Evolutionary conservation across 1,140 invertebrate species (phyloP), one percentile per base, ranked within the genome.

Genomic region (Drosophila neocordata): DNA sequence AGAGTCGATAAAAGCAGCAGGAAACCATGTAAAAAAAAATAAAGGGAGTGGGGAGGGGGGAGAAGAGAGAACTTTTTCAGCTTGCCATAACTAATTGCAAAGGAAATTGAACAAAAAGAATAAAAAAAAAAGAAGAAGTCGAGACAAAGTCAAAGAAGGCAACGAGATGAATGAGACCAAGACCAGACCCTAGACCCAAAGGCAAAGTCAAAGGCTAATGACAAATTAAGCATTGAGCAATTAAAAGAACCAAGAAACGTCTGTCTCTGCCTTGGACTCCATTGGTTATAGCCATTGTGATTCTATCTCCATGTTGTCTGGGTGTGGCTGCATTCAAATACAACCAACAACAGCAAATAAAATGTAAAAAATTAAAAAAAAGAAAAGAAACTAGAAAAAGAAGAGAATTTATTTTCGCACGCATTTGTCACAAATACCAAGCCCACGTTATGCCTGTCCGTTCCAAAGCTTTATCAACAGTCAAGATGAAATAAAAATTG

Each of bases 141-240:
- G 44, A 48, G 7, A 15, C 52, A 8, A 31, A 56, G 53, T 9
- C 13, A 56, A 48, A 48, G 41, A 15, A 48, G 9, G 15, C 41
- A 48, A 48, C 15, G 41, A 56, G 53, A 56, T 56, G 53, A 55
- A 55, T 55, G 53, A 34, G 53, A n/a, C 41, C 13, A 59, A 65
- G 51, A 67, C 27, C 4, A 31, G 27, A 31, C 27, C 15, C 41
- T 3, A 48, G 37, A 38, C 37, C 12, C 37, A 48, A 24, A 48
- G 53, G 60, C 74, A 71, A 73, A 89, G 83, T 77, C 84, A 89
- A 79, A 88, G 84, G 83, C 83, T 88, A 88, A 88, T 88, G 75
- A 79, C 67, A 89, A 88, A 89, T 88, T 88, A 83, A 89, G 79
- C 79, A 69, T 60, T 68, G 38, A 70, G 82, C 82, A 88, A 88